Evolutionary conservation across 2,113 vertebrate species (phyloP).

Genomic region (Mus pahari): DNA sequence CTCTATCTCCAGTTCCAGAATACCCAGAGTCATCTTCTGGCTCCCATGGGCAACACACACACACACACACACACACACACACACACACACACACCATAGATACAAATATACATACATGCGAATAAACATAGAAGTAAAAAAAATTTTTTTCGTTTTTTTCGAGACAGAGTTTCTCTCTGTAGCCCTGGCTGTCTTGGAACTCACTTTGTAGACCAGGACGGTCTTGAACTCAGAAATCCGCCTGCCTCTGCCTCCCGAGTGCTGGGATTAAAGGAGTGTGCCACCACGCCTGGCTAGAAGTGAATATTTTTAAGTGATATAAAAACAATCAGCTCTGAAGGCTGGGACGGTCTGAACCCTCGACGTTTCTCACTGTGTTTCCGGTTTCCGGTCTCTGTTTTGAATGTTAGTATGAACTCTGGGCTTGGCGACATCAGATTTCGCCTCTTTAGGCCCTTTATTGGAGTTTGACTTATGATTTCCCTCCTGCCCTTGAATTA

Average conservation of each 20-base stretch:
- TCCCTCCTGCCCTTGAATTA: conserved; percentile 28
- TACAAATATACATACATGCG: not conserved
- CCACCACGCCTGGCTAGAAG: too few relatives aligned
- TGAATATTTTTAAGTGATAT: not conserved
- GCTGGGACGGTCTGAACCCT: conserved; percentile 6
- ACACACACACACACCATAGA: not conserved
- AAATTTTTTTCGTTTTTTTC: too few relatives aligned
- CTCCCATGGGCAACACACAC: not conserved
- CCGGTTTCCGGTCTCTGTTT: conserved; percentile 2
- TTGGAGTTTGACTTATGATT: conserved; percentile 3
- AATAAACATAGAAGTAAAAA: not conserved
- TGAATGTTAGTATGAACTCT: not conserved
- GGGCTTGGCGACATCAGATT: not conserved
- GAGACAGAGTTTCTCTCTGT: too few relatives aligned
- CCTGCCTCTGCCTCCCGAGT: too few relatives aligned
- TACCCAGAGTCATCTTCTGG: not conserved
- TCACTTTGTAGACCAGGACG: too few relatives aligned
- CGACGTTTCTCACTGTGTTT: not conserved
- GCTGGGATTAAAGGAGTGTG: too few relatives aligned
- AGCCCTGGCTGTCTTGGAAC: too few relatives aligned
- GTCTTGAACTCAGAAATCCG: too few relatives aligned
- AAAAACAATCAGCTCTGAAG: not conserved
- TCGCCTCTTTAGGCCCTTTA: not conserved
- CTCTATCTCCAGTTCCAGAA: not conserved
- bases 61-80: not conserved